Conservation (phyloP, 2,888 invertebrate species). For the Pharmacophagus antenor region DNA sequence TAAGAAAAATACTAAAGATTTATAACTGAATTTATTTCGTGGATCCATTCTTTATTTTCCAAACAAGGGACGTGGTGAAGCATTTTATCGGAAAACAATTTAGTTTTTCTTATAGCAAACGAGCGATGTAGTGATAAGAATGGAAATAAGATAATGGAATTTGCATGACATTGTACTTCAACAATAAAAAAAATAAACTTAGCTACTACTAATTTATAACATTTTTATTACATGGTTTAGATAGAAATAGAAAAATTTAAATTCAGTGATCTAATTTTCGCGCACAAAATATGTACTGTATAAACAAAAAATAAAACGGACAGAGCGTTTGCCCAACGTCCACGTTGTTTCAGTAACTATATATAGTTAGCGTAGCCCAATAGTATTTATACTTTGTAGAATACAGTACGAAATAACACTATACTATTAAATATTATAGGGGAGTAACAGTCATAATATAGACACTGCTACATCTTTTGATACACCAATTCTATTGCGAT, state of each 20-base stretch:
- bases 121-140: neutral
- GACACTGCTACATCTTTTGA: too few relatives aligned
- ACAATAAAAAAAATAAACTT: neutral
- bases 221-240: neutral
- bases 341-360: too few relatives aligned
- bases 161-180: neutral
- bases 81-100: conserved; percentile 5
- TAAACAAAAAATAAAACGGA: too few relatives aligned
- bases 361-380: too few relatives aligned
- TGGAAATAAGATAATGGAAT: conserved; percentile 3
- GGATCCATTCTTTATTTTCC: neutral
- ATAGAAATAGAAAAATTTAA: neutral
- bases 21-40: neutral
- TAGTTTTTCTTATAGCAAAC: neutral
- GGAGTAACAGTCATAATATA: too few relatives aligned
- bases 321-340: too few relatives aligned
- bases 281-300: too few relatives aligned
- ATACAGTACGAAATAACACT: too few relatives aligned
- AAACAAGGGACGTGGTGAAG: neutral
- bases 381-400: too few relatives aligned
- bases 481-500: too few relatives aligned
- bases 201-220: neutral
- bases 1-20: neutral
- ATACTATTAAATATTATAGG: too few relatives aligned
- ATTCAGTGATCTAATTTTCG: neutral